Base-by-base conservation (phyloP, 2,888 invertebrate genomes). In the Oxystoma pomonae region DNA sequence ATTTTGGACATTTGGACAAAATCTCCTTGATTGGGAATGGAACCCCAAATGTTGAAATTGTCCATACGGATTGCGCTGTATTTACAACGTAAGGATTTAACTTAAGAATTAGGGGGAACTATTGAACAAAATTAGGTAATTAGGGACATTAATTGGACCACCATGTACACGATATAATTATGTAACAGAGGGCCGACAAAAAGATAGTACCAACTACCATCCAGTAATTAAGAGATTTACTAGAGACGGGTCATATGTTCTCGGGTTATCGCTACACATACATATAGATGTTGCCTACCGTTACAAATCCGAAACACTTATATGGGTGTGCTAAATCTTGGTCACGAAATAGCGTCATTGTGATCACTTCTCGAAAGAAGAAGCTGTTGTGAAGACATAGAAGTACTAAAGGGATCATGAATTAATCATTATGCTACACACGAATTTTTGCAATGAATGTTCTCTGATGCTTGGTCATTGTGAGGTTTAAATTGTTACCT, bases 211-310 rank as follows among this genome's bases (percentile, higher is more conserved):
- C 35, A 35, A 7, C 35, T 7, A 35, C 35, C 69, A 21, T 20
- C 35, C 72, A 73, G 77, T 77, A 77, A 77, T 77, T 77, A 77
- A 77, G 74, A 75, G 73, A 76, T 76, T 77, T 77, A 77, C 76
- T 76, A 73, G 74, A 73, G 73, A 70, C 72, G 73, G 51, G 35
- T 35, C 12, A 51, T 73, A 74, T 75, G 73, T 74, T 72, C 72
- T 68, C 69, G 20, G 52, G 57, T 63, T 60, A 63, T 63, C 62
- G 63, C 55, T 57, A 60, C 3, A n/a, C 63, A 60, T 57, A 60
- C 51, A 60, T 63, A 60, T 63, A 63, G 57, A 63, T 20, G 58
- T 57, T 59, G 72, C 72, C 75, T 75, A 76, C 75, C 76, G 76
- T 76, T 77, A 76, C 74, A 73, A 71, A 75, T 75, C 71, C 72